Conservation (phyloP, 1,140 invertebrate species). For the Ylistrum balloti region DNA sequence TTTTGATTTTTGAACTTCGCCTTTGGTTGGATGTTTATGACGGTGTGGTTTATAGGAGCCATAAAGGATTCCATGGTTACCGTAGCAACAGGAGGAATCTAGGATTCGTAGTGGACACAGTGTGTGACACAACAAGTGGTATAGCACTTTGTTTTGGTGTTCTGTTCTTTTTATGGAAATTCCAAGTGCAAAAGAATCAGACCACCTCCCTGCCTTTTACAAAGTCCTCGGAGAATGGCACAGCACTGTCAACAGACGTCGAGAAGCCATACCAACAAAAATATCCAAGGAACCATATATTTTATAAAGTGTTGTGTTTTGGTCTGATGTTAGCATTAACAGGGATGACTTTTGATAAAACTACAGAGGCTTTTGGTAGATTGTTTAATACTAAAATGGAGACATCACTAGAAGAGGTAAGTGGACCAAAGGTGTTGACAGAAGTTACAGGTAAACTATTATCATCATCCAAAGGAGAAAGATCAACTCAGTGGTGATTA, state of each 20-base stretch:
- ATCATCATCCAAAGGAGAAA: too few relatives aligned
- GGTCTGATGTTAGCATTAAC: conserved; percentile 66
- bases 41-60: conserved; percentile 76
- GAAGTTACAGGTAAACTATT: too few relatives aligned
- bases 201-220: conserved; percentile 59
- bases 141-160: conserved; percentile 70
- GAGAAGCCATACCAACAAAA: conserved; percentile 49
- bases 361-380: conserved; percentile 65
- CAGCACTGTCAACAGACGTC: not conserved
- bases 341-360: conserved; percentile 69
- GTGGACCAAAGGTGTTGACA: conserved; percentile 27
- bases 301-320: conserved; percentile 72
- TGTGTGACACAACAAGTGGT: conserved; percentile 74
- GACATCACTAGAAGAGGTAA: conserved; percentile 68
- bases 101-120: conserved; percentile 77
- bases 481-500: too few relatives aligned
- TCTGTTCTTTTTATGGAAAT: conserved; percentile 72
- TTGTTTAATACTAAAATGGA: conserved; percentile 66
- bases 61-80: conserved; percentile 63
- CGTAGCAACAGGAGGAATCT: conserved; percentile 70
- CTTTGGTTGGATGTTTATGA: conserved; percentile 78
- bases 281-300: conserved; percentile 68
- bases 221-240: conserved; percentile 56
- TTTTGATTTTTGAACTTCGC: conserved; percentile 76
- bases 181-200: conserved; percentile 56